Conservation (phyloP, 2,113 vertebrate genomes). For the Terrapene triunguis region DNA sequence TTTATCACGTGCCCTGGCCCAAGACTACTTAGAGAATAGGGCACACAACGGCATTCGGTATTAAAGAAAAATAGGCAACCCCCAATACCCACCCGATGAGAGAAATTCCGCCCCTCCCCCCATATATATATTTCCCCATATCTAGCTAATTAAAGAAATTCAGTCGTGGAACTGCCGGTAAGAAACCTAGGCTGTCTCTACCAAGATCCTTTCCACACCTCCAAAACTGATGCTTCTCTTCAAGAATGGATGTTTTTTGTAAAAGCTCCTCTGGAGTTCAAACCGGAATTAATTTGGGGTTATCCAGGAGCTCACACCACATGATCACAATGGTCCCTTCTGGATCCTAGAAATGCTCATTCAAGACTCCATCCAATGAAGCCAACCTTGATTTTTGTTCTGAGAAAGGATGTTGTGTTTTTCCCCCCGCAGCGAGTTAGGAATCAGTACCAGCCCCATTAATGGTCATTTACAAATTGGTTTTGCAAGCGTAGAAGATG, state of each 20-base stretch:
- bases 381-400: not conserved
- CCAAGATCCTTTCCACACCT: not conserved
- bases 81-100: not conserved
- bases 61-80: not conserved
- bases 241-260: not conserved
- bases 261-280: not conserved
- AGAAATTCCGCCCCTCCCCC: not conserved
- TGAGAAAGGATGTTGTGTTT: not conserved
- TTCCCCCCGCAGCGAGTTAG: rapidly evolving
- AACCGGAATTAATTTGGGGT: not conserved
- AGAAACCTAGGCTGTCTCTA: not conserved
- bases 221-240: not conserved
- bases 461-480: not conserved
- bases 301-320: not conserved
- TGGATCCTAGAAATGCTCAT: not conserved
- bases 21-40: not conserved
- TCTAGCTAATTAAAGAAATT: not conserved
- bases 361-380: not conserved
- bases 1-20: not conserved
- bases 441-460: not conserved
- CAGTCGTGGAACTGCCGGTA: not conserved
- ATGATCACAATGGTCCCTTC: not conserved
- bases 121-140: not conserved
- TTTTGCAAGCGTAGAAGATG: not conserved
- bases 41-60: not conserved